Percentiles rank a stretch among this genome's conserved stretches.
phyloP scores from a whole-genome alignment of 1,140 invertebrate species.

The Rhizoglyphus robini region DNA sequence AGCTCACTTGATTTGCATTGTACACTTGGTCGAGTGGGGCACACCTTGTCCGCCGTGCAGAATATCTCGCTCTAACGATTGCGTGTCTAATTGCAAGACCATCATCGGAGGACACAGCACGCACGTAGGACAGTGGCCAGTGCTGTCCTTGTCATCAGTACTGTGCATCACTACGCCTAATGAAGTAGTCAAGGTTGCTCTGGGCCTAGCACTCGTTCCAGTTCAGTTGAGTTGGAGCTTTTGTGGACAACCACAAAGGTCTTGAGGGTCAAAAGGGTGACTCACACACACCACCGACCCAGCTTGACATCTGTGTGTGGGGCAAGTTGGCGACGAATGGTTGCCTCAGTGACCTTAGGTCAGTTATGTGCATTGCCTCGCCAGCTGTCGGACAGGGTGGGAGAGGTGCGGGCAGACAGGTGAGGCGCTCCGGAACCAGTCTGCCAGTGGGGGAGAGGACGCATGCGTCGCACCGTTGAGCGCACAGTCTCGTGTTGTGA shows the following conservation, averaged over 20 bases:
- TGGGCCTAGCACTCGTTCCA: too few relatives aligned
- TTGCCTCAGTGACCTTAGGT: background rate
- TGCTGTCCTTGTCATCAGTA: too few relatives aligned
- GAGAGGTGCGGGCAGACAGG: background rate
- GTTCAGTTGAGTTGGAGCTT: too few relatives aligned
- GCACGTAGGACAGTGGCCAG: too few relatives aligned
- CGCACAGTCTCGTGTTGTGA: background rate
- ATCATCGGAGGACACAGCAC: background rate
- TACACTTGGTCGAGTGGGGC: background rate
- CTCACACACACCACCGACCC: too few relatives aligned
- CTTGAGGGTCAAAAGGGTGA: too few relatives aligned
- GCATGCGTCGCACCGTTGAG: background rate
- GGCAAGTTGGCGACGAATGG: too few relatives aligned
- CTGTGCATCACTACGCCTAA: too few relatives aligned
- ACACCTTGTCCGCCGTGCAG: constrained; percentile 6
- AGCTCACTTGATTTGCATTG: background rate
- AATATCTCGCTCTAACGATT: background rate
- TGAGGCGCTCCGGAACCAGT: background rate
- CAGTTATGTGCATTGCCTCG: background rate
- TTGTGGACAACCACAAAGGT: too few relatives aligned
- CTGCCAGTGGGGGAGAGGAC: background rate
- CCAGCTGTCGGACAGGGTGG: background rate
- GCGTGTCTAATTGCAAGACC: background rate
- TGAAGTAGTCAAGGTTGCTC: too few relatives aligned
- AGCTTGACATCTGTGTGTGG: too few relatives aligned